A percentile compares a stretch with the other conserved stretches of the same genome.
These are phyloP conservation scores for Chloropsis hardwickii DNA, from an alignment of 2,113 vertebrate species.

Conservation along the genomic window DNA sequence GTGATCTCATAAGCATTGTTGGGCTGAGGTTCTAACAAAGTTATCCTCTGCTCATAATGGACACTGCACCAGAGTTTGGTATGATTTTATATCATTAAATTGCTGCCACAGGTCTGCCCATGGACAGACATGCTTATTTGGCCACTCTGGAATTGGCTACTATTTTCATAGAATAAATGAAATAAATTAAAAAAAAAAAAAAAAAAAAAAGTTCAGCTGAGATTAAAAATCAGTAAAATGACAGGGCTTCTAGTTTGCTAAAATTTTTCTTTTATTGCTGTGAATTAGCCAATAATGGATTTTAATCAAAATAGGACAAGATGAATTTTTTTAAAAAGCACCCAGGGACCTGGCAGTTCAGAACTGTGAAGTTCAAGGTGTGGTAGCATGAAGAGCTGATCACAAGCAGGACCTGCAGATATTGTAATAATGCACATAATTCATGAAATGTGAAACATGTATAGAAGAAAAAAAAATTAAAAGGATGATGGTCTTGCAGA, in stretches of 20 bases:
- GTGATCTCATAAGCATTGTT: background rate
- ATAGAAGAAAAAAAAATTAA: background rate
- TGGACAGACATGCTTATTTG: background rate
- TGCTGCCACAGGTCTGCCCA: background rate
- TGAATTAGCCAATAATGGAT: background rate
- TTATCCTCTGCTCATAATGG: conserved; percentile 1
- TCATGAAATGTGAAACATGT: background rate
- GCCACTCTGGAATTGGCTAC: background rate
- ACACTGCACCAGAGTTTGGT: background rate
- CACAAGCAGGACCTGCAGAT: background rate
- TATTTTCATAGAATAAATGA: background rate
- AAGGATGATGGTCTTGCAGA: background rate
- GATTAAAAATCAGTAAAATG: background rate
- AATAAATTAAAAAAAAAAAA: background rate
- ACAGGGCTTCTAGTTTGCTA: background rate
- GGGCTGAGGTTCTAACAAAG: background rate
- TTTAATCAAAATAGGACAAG: background rate
- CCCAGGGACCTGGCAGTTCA: background rate
- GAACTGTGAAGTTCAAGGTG: background rate
- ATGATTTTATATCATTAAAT: background rate
- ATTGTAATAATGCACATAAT: background rate
- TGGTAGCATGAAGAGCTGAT: background rate
- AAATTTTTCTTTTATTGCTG: background rate
- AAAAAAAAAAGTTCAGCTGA: background rate
- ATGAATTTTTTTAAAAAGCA: background rate